A percentile compares a stretch with the other conserved stretches of the same genome.
Conservation (phyloP, 64 coral and sea anemone genomes). For the Dendronephthya gigantea region DNA sequence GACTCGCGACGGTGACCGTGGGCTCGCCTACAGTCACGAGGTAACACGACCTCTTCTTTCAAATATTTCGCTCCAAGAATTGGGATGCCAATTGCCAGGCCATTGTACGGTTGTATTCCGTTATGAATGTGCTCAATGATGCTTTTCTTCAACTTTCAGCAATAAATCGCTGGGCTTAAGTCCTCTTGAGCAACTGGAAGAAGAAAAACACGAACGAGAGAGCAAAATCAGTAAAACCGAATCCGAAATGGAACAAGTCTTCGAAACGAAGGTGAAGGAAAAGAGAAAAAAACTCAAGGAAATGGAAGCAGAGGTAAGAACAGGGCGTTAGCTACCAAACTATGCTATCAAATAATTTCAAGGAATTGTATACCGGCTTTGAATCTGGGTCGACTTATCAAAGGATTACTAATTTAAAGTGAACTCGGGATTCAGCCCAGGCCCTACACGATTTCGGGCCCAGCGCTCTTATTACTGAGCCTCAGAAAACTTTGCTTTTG, state of each 20-base stretch:
- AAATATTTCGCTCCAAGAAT: background rate
- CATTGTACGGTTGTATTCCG: too few species aligned
- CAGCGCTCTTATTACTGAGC: too few species aligned
- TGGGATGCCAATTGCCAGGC: too few species aligned
- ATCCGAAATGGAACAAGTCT: constrained; percentile 97
- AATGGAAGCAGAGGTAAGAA: constrained; percentile 73
- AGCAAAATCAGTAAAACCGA: constrained; percentile 90
- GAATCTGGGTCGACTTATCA: too few species aligned
- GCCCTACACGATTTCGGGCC: too few species aligned
- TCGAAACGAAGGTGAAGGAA: constrained; percentile 97
- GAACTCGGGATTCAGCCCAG: too few species aligned
- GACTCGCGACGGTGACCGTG: constrained; percentile 67
- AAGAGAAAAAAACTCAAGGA: constrained; percentile 99
- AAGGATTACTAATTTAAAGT: too few species aligned
- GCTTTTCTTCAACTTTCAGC: constrained; percentile 10
- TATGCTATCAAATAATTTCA: too few species aligned
- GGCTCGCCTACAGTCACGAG: constrained; percentile 69
- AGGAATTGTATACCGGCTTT: too few species aligned
- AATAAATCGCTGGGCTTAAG: constrained; percentile 76
- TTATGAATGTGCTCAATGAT: too few species aligned
- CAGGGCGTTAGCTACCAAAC: too few species aligned
- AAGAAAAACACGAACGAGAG: constrained; percentile 84
- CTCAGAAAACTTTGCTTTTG: too few species aligned
- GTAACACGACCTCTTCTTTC: background rate
- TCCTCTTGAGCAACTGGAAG: constrained; percentile 83